Evolutionary conservation across 2,113 vertebrate species (phyloP).

Genomic region (Chaetodon auriga): DNA sequence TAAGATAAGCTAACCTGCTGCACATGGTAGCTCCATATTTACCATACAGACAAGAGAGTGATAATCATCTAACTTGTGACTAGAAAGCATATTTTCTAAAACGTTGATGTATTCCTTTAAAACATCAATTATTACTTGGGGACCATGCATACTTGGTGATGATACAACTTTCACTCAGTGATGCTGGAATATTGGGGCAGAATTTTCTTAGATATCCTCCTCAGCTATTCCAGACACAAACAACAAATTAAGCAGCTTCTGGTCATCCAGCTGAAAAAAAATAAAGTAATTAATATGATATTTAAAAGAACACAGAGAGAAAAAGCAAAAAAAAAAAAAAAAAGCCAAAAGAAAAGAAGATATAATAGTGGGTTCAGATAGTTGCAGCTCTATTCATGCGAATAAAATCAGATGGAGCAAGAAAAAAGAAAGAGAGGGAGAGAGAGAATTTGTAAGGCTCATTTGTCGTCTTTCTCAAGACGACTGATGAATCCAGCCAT

Average conservation of each 20-base stretch:
- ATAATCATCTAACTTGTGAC: no score
- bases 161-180: neutral
- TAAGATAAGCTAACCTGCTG: neutral
- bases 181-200: conserved; percentile 4
- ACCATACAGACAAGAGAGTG: no score
- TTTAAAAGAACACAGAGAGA: conserved; percentile 4
- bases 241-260: conserved; percentile 1
- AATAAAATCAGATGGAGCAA: conserved; percentile 7
- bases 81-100: neutral
- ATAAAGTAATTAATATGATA: conserved; percentile 29
- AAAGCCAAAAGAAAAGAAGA: neutral
- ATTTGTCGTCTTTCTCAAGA: conserved; percentile 32
- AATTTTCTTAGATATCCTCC: conserved; percentile 10
- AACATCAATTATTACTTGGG: neutral
- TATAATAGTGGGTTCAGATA: neutral
- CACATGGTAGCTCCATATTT: no score
- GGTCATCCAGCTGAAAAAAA: conserved; percentile 6
- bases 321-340: neutral
- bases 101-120: neutral
- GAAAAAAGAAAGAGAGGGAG: neutral
- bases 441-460: neutral
- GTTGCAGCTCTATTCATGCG: conserved; percentile 7
- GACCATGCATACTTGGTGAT: neutral
- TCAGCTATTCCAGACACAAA: conserved; percentile 2
- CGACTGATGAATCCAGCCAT: conserved; percentile 14